Base-by-base conservation (phyloP, 2,113 vertebrate species). In the Hiodon tergisus region DNA sequence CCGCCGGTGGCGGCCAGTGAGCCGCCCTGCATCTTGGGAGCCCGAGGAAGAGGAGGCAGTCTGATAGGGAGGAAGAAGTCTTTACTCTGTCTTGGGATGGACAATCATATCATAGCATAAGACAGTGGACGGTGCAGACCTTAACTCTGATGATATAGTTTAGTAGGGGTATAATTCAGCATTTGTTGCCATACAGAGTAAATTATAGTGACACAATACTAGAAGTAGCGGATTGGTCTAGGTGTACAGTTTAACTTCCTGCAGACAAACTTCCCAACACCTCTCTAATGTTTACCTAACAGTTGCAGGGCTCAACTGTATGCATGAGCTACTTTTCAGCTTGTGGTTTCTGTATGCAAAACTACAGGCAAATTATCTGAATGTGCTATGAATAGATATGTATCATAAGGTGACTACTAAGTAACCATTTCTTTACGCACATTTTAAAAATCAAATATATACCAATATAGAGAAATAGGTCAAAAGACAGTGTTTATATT, bases 1-100 rank as follows among this genome's bases (percentile, higher is more conserved):
- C 96, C n/a, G 94, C 95, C 1, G 88, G 83, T 5, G 78, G 78
- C 72, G 85, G 67, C 2, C 89, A 91, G 85, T 91, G 79, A 90
- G 75, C 16, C 5, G 31, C 65, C 65, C 65, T 67, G 71, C 8
- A 6, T 17, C 71, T 10, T 2, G 6, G 50, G 50, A 7, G 55
- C 9, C 7, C 50, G 16, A 50, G n/a, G 68, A 54, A 53, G 6
- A 53, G 68, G 51, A 55, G 14, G 67, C 47, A 50, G 52, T 17
- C n/a, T 31, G 67, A 51, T 17, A 60, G 66, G 69, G 47, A 4
- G 11, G n/a, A 69, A 48, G 53, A 62, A 14, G 4, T 62, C 60
- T 75, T 72, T 14, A 54, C 13, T 51, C 48, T 67, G 31, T 31
- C 31, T 31, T 31, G 31, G 31, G 31, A 31, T 31, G 31, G 31